Evolutionary conservation across 2,113 vertebrate genomes (phyloP).

Genomic region (Nesogale talazaci): DNA sequence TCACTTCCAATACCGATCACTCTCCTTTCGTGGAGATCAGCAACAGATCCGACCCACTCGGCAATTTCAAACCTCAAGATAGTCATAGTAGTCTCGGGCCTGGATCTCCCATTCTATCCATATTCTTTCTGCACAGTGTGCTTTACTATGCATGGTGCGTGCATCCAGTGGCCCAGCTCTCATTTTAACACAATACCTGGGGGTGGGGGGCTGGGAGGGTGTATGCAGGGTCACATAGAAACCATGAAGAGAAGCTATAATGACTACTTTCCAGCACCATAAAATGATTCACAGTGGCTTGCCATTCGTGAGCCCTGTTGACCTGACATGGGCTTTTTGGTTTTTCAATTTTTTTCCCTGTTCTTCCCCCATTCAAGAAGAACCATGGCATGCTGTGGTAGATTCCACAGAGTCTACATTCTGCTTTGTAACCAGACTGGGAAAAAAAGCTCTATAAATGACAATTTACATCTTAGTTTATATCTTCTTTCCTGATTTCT

Average conservation of each 20-base stretch:
- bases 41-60: slow-evolving; percentile 64
- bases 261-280: neutral
- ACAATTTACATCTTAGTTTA: neutral
- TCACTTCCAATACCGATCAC: slow-evolving; percentile 74
- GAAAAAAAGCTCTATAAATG: slow-evolving; percentile 28
- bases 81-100: neutral
- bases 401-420: neutral
- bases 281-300: neutral
- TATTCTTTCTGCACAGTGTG: slow-evolving; percentile 50
- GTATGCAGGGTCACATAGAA: neutral
- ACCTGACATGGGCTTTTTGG: neutral
- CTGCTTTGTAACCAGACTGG: neutral
- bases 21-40: slow-evolving; percentile 71
- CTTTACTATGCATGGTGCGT: neutral
- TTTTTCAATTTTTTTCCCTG: neutral
- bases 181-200: neutral
- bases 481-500: neutral
- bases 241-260: neutral
- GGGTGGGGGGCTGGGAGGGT: no score
- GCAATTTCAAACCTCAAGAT: slow-evolving; percentile 51
- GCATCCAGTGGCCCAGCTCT: slow-evolving; percentile 20
- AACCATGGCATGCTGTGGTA: neutral
- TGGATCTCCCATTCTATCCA: slow-evolving; percentile 26
- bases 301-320: neutral
- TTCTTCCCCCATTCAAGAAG: neutral